phyloP scores from a whole-genome alignment of 1,140 invertebrate species.

The Pogonomyrmex californicus region DNA sequence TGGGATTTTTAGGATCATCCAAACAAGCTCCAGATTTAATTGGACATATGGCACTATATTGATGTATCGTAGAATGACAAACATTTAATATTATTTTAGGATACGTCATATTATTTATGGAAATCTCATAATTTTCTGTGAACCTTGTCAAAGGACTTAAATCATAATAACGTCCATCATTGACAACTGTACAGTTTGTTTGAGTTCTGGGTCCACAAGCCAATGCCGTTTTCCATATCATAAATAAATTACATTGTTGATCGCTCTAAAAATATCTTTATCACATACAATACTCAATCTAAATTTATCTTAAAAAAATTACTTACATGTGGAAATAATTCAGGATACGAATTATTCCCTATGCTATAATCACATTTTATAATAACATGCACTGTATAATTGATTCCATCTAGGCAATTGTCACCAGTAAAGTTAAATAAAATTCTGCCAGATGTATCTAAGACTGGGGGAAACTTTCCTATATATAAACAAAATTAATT shows the following conservation, averaged over 20 bases:
- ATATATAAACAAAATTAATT: conserved; percentile 48
- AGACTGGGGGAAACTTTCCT: conserved; percentile 78
- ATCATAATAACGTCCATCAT: conserved; percentile 78
- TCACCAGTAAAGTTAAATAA: conserved; percentile 80
- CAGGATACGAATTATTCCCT: conserved; percentile 68
- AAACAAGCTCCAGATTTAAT: conserved; percentile 77
- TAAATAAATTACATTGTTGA: conserved; percentile 72
- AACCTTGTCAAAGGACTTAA: conserved; percentile 77
- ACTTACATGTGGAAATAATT: conserved; percentile 75
- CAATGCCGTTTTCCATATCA: conserved; percentile 73
- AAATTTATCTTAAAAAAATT: background rate
- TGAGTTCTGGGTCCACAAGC: conserved; percentile 71
- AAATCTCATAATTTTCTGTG: conserved; percentile 82
- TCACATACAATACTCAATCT: conserved; percentile 29
- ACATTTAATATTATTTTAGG: conserved; percentile 82
- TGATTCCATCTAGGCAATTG: conserved; percentile 66
- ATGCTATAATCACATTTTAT: conserved; percentile 80
- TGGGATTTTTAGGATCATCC: conserved; percentile 49
- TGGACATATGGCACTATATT: conserved; percentile 72
- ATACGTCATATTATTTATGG: conserved; percentile 45
- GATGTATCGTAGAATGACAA: conserved; percentile 82
- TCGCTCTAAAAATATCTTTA: conserved; percentile 71
- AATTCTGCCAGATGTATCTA: conserved; percentile 69
- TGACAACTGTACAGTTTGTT: conserved; percentile 76
- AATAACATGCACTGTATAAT: conserved; percentile 77